These are phyloP conservation scores for Microtus richardsoni DNA, from an alignment of 2,113 vertebrate genomes.

Conservation along the genomic window DNA sequence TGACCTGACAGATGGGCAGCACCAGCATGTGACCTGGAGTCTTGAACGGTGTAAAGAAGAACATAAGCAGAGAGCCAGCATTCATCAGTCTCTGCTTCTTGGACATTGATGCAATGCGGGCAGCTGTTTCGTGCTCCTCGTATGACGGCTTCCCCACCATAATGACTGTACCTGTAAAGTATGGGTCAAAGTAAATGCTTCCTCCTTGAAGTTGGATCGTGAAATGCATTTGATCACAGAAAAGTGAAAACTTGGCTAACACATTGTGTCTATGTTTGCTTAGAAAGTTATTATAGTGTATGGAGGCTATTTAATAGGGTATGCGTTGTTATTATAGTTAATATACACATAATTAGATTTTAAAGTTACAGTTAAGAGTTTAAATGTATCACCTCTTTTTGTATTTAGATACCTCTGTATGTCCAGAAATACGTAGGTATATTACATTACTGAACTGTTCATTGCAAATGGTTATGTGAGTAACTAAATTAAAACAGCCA, in stretches of 20 bases:
- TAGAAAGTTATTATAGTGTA: not conserved
- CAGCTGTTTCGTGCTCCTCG: not conserved
- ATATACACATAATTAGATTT: conserved; percentile 6
- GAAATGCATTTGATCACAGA: not conserved
- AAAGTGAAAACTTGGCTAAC: not conserved
- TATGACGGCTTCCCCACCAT: not conserved
- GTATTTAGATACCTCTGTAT: not conserved
- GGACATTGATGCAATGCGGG: no score
- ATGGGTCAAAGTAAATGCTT: not conserved
- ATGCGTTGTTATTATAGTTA: not conserved
- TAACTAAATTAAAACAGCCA: not conserved
- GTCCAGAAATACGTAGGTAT: not conserved
- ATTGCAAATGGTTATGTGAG: not conserved
- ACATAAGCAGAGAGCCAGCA: not conserved
- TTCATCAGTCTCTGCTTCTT: not conserved
- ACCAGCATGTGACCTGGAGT: no score
- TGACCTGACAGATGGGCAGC: not conserved
- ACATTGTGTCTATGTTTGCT: not conserved
- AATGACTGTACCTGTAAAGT: not conserved
- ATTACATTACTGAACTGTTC: not conserved
- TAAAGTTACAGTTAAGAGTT: not conserved
- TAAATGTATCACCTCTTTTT: not conserved
- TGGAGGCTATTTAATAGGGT: not conserved
- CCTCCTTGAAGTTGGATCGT: not conserved
- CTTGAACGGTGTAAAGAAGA: no score